Conservation (phyloP, 2,113 vertebrate genomes). For the Peromyscus californicus region DNA sequence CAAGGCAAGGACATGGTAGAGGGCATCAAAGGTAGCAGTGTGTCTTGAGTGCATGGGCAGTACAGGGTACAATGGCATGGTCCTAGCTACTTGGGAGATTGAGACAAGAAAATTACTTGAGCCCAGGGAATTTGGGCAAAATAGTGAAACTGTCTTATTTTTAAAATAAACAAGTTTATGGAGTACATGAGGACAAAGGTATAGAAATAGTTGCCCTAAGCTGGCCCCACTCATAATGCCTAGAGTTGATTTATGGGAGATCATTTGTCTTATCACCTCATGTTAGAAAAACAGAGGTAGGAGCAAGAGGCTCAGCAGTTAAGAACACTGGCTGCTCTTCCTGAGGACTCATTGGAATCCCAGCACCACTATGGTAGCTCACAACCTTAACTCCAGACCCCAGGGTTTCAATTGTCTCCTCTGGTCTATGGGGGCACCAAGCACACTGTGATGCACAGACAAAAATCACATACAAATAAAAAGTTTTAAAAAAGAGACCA, state of each 20-base stretch:
- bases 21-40: not conserved
- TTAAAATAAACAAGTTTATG: not conserved
- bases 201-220: not conserved
- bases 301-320: not conserved
- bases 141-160: not conserved
- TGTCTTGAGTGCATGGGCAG: not conserved
- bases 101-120: not conserved
- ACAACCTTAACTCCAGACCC: not conserved
- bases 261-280: not conserved
- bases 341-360: not conserved
- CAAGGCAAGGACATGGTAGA: not conserved
- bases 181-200: not conserved
- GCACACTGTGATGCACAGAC: not conserved
- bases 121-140: not conserved
- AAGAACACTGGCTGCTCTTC: not conserved
- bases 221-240: not conserved
- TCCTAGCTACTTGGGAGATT: not conserved
- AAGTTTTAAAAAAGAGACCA: not conserved
- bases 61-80: not conserved
- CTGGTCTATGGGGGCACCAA: not conserved
- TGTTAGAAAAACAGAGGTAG: not conserved
- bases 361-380: not conserved
- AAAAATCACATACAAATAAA: not conserved
- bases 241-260: not conserved
- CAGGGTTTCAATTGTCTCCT: not conserved